Evolutionary conservation across 2,888 invertebrate genomes (phyloP).

Genomic region (Meiosimyza decipiens): DNA sequence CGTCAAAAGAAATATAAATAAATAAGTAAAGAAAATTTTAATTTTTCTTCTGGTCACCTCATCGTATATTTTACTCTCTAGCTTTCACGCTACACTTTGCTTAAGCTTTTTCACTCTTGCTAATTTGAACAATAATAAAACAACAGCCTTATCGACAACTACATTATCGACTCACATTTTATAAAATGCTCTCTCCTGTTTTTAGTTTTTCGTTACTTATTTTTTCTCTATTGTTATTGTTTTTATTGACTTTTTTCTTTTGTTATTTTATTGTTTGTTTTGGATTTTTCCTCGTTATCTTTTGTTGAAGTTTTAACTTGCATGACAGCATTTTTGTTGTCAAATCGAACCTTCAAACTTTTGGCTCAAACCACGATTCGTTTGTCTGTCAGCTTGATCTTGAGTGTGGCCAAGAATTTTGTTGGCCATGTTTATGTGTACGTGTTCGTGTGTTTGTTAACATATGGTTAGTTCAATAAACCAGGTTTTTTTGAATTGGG

Average conservation of each 20-base stretch:
- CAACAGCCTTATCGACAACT: slow-evolving; percentile 20
- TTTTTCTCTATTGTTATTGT: neutral
- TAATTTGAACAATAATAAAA: neutral
- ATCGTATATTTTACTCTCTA: neutral
- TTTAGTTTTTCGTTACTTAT: slow-evolving; percentile 20
- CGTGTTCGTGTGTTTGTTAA: neutral
- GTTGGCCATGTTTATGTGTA: neutral
- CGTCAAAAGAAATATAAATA: no score
- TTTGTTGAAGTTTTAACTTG: slow-evolving; percentile 31
- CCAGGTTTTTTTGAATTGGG: neutral
- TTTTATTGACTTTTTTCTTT: slow-evolving; percentile 6
- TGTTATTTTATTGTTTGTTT: slow-evolving; percentile 17
- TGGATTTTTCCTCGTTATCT: slow-evolving; percentile 7
- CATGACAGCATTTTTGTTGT: slow-evolving; percentile 14
- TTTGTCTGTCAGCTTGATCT: slow-evolving; percentile 7
- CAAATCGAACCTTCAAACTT: slow-evolving; percentile 25
- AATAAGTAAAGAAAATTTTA: no score
- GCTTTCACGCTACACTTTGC: neutral
- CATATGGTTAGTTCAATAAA: slow-evolving; percentile 7
- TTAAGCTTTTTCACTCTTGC: neutral
- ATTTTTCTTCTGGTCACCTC: neutral
- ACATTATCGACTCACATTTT: neutral
- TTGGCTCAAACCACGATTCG: slow-evolving; percentile 32
- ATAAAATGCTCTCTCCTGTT: neutral
- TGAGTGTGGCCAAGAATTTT: slow-evolving; percentile 8